Conservation (phyloP, 2,113 vertebrate genomes). For the Anolis sagrei region DNA sequence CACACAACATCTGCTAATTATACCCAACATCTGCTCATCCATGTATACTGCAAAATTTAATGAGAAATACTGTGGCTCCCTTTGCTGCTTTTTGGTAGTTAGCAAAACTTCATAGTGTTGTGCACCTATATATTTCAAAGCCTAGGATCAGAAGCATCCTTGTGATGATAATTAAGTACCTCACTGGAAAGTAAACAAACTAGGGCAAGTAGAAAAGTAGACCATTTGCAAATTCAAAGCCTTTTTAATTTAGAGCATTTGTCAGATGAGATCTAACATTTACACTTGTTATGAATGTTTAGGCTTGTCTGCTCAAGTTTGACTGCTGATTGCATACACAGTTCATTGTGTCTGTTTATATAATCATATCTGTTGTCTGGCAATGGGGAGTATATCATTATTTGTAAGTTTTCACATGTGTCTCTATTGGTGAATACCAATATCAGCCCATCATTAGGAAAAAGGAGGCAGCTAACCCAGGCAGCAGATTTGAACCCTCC, state of each 20-base stretch:
- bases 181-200: conserved; percentile 15
- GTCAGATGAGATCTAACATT: conserved; percentile 34
- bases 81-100: conserved; percentile 63
- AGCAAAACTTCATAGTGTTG: conserved; percentile 45
- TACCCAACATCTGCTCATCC: conserved; percentile 46
- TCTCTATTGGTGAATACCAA: not conserved
- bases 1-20: conserved; percentile 32
- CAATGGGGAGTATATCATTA: not conserved
- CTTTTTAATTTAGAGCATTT: conserved; percentile 40
- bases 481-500: not conserved
- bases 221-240: conserved; percentile 24
- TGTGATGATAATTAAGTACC: conserved; percentile 44
- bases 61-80: conserved; percentile 62
- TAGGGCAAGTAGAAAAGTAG: conserved; percentile 1
- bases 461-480: not conserved
- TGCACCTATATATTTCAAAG: conserved; percentile 42
- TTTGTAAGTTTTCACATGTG: conserved; percentile 27
- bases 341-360: not conserved
- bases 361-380: conserved; percentile 28
- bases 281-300: conserved; percentile 10
- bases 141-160: conserved; percentile 38
- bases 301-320: not conserved
- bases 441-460: not conserved
- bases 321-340: not conserved
- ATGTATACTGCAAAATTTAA: conserved; percentile 65